Conservation (phyloP, 2,797 vertebrate genomes). For the Paguma larvata region DNA sequence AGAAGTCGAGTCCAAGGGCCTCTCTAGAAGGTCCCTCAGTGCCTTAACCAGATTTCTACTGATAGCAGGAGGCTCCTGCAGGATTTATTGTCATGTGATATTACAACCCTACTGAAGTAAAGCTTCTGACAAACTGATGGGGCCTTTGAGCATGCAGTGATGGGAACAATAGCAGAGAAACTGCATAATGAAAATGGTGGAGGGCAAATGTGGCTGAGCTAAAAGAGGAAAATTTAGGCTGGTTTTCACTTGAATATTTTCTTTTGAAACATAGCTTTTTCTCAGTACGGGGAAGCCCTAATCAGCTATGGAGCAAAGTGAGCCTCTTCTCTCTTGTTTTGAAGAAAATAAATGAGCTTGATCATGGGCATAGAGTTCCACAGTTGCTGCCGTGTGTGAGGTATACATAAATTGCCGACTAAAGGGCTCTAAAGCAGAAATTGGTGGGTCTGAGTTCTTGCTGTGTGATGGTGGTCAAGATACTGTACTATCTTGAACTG, state of each 20-base stretch:
- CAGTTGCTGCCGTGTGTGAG: neutral
- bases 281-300: neutral
- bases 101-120: neutral
- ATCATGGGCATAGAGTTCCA: neutral
- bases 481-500: neutral
- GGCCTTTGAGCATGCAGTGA: neutral
- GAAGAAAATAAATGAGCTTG: neutral
- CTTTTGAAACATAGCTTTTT: neutral
- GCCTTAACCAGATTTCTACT: neutral
- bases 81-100: neutral
- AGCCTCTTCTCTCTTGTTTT: neutral
- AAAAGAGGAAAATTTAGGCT: neutral
- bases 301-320: neutral
- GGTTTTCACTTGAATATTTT: slow-evolving; percentile 25
- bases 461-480: neutral
- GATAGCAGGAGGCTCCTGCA: neutral
- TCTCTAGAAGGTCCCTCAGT: neutral
- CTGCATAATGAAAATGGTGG: neutral
- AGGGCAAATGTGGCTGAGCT: neutral
- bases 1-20: neutral
- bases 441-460: neutral
- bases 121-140: neutral
- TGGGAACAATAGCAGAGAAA: neutral
- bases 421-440: neutral
- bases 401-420: neutral